A percentile compares a stretch with the other conserved stretches of the same genome.
These are phyloP conservation scores for Acanthococcus lagerstroemiae DNA, from an alignment of 2,888 invertebrate species.

Conservation along the genomic window DNA sequence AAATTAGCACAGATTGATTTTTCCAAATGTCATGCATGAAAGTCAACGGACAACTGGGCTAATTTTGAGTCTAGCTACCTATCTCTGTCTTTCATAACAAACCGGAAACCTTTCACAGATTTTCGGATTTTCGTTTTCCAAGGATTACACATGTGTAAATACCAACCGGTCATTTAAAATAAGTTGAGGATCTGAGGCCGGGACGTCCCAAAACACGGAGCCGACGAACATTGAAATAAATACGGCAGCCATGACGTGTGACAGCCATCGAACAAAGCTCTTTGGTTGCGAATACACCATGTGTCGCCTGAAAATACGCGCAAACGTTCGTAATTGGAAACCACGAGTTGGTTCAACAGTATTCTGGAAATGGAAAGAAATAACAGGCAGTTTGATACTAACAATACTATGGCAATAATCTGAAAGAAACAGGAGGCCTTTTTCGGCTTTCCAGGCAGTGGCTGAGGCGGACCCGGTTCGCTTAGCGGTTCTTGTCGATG, in stretches of 20 bases:
- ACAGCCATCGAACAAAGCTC: conserved; percentile 67
- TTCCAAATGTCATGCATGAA: too few species aligned
- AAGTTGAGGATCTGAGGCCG: conserved; percentile 59
- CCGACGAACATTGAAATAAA: conserved; percentile 74
- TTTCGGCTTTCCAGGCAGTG: conserved; percentile 55
- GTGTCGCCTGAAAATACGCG: conserved; percentile 40
- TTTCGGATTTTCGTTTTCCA: too few species aligned
- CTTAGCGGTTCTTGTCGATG: conserved; percentile 53
- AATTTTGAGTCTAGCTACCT: too few species aligned
- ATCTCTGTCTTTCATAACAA: too few species aligned
- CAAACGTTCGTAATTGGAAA: neutral
- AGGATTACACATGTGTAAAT: neutral
- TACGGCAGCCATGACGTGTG: conserved; percentile 66
- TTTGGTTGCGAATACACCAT: conserved; percentile 73
- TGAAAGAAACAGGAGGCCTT: conserved; percentile 59
- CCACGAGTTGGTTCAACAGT: neutral
- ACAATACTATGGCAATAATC: conserved; percentile 57
- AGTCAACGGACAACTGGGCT: too few species aligned
- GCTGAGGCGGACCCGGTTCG: conserved; percentile 69
- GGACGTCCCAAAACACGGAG: conserved; percentile 81
- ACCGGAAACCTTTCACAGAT: too few species aligned
- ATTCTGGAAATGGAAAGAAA: neutral
- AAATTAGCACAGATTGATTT: too few species aligned
- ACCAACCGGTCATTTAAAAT: conserved; percentile 38
- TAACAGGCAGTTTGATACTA: conserved; percentile 40